Conservation (phyloP, 1,140 invertebrate genomes). For the Nephotettix cincticeps region DNA sequence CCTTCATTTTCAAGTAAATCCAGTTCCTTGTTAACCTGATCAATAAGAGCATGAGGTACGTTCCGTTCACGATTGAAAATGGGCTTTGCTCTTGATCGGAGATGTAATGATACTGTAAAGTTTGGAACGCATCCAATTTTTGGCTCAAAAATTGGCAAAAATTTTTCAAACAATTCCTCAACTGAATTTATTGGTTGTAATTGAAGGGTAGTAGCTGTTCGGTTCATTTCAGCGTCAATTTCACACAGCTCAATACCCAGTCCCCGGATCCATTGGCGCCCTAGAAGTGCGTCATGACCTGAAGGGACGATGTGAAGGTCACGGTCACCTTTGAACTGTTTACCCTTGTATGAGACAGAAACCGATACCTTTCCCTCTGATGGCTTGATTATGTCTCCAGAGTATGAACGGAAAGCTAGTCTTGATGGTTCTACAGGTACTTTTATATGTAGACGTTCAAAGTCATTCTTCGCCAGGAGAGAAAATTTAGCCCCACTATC, state of each 20-base stretch:
- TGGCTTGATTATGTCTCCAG: conserved; percentile 31
- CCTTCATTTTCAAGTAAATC: conserved; percentile 29
- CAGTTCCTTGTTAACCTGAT: conserved; percentile 33
- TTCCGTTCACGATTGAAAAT: conserved; percentile 25
- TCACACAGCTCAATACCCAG: conserved; percentile 30
- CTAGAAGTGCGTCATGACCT: conserved; percentile 29
- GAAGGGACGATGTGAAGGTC: conserved; percentile 37
- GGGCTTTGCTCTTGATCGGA: conserved; percentile 22
- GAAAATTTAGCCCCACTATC: conserved; percentile 11
- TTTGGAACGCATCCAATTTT: conserved; percentile 30
- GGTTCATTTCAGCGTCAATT: conserved; percentile 7
- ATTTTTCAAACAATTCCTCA: conserved; percentile 14
- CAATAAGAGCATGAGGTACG: conserved; percentile 27
- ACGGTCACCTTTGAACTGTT: conserved; percentile 33
- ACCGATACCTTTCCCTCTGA: conserved; percentile 31
- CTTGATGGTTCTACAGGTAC: background rate
- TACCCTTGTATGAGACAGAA: conserved; percentile 49
- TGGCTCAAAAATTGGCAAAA: conserved; percentile 31
- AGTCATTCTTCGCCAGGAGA: background rate
- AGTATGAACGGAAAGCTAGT: conserved; percentile 34
- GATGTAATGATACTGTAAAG: conserved; percentile 8
- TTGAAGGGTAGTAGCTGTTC: conserved; percentile 9
- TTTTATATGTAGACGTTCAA: background rate
- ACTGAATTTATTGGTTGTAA: background rate
- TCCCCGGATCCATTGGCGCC: conserved; percentile 30